Conservation (phyloP, 2,797 vertebrate genomes). For the Cichlasoma orientale region DNA sequence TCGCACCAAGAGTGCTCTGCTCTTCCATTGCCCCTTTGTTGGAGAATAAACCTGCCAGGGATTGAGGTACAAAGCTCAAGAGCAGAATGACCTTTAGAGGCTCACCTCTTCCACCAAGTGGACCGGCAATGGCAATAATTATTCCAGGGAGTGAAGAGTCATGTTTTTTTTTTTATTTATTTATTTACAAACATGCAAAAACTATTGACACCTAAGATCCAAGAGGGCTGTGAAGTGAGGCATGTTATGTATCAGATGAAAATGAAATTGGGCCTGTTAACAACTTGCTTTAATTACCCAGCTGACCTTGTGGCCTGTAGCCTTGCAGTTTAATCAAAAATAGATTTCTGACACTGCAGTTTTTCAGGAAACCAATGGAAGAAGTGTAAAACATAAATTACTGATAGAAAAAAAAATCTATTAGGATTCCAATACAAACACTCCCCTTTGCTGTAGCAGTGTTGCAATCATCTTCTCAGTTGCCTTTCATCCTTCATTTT, state of each 20-base stretch:
- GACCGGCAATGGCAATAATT: slow-evolving; percentile 21
- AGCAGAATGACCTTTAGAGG: slow-evolving; percentile 62
- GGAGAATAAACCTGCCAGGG: slow-evolving; percentile 56
- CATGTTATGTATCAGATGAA: slow-evolving; percentile 44
- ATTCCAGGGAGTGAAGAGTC: background rate
- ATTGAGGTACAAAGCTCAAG: slow-evolving; percentile 53
- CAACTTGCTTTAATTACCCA: slow-evolving; percentile 39
- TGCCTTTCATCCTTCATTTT: slow-evolving; percentile 33
- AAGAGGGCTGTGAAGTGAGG: slow-evolving; percentile 33
- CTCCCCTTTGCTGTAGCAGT: slow-evolving; percentile 12
- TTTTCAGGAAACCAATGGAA: slow-evolving; percentile 8
- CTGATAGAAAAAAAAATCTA: slow-evolving; percentile 23
- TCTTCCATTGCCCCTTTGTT: slow-evolving; percentile 52
- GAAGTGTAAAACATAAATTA: slow-evolving; percentile 37
- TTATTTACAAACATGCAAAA: slow-evolving; percentile 39
- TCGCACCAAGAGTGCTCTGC: slow-evolving; percentile 28
- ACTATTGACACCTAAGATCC: slow-evolving; percentile 29
- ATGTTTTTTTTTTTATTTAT: slow-evolving; percentile 26
- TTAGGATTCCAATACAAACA: slow-evolving; percentile 35
- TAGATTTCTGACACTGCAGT: slow-evolving; percentile 32
- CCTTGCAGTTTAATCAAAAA: slow-evolving; percentile 46
- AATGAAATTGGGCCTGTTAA: slow-evolving; percentile 30
- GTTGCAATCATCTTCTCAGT: slow-evolving; percentile 36
- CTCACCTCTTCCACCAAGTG: slow-evolving; percentile 15
- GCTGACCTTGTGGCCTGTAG: slow-evolving; percentile 41